phyloP scores from a whole-genome alignment of 2,797 vertebrate genomes.

The Saxicola maurus region DNA sequence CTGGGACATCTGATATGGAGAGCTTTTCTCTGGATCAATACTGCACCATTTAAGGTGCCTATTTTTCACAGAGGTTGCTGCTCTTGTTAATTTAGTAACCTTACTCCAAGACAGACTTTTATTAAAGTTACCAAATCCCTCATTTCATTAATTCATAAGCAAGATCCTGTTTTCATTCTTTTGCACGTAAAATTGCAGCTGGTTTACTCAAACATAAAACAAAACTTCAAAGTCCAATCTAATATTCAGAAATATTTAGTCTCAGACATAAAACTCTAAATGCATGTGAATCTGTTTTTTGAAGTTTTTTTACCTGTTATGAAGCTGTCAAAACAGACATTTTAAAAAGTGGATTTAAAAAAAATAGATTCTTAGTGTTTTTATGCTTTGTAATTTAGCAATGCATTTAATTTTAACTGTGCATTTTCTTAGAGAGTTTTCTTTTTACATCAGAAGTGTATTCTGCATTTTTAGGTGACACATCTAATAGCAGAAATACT shows the following conservation, averaged over 20 bases:
- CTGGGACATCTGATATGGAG: background rate
- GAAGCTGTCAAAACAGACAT: background rate
- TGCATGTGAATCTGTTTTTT: background rate
- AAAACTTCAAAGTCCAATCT: background rate
- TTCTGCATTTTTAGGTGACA: background rate
- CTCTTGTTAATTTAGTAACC: background rate
- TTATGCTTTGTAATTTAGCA: background rate
- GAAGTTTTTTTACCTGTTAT: background rate
- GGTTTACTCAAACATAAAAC: background rate
- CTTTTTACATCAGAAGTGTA: background rate
- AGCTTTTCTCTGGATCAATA: background rate
- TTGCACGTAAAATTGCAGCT: background rate
- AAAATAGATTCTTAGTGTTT: background rate
- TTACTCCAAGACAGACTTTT: background rate
- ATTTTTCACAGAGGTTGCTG: background rate
- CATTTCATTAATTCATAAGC: conserved; percentile 9
- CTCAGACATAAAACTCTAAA: background rate
- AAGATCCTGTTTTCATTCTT: conserved; percentile 5
- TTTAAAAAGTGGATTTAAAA: background rate
- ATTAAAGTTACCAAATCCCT: background rate
- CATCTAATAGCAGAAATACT: background rate
- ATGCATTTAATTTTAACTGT: background rate
- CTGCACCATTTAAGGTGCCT: background rate
- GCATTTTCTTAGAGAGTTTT: background rate
- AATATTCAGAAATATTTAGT: background rate